Evolutionary conservation across 1,140 invertebrate species (phyloP), one percentile per base, ranked within the genome.

Genomic region (Drosophila rufa): DNA sequence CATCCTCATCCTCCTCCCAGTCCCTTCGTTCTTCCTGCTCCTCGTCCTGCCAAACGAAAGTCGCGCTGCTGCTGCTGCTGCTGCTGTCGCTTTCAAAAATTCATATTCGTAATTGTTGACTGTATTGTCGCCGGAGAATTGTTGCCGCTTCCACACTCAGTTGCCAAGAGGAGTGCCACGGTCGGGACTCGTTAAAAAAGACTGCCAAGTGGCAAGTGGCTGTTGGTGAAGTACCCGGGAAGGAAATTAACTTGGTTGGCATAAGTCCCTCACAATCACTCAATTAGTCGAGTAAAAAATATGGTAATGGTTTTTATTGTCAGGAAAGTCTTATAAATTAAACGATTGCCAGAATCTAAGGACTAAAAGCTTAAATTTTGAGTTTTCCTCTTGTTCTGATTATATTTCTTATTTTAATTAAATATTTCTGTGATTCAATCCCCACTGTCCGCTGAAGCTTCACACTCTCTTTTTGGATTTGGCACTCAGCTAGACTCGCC

Each of bases 71-170:
- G 75, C 67, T 67, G 69, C 78, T 90, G 75, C 67, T 74, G 69
- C 78, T 90, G 75, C 66, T 85, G 85, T 90, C 81, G 85, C 78
- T 79, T 79, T 90, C 85, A 90, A 90, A 91, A 90, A 90, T 91
- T 91, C 85, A 85, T 90, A 90, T 91, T 85, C 85, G 85, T 90
- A 90, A 90, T 90, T 90, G 85, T 91, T 90, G 85, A 85, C 86
- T 84, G 71, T 90, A 90, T 90, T 90, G 85, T 90, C 86, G 86
- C 78, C 86, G 62, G 45, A 61, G 76, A 75, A 80, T 59, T 78
- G 83, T 67, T 80, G 82, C 51, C 70, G 56, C 38, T 47, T 67
- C 47, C 33, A 51, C 45, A 51, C 33, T 47, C 62, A 27, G 67
- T 70, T 67, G 64, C 48, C 61, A 58, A 53, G 59, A 60, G 70